Evolutionary conservation across 1,140 invertebrate species (phyloP).

Genomic region (Papilio glaucus): DNA sequence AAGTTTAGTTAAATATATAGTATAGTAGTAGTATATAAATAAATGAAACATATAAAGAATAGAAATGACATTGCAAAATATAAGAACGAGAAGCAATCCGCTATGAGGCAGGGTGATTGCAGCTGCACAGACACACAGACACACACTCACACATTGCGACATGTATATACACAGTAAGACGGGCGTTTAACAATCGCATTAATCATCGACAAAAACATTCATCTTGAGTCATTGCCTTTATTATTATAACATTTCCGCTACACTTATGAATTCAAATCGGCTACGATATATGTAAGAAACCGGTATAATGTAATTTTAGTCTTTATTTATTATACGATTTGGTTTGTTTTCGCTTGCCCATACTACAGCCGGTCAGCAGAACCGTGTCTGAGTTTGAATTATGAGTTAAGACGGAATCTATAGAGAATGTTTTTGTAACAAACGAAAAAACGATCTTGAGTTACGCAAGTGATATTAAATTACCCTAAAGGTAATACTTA

Average conservation of each 20-base stretch:
- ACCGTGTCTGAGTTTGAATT: constrained; percentile 4
- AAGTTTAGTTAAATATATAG: too few species aligned
- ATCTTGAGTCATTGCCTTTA: constrained; percentile 30
- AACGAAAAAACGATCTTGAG: background rate
- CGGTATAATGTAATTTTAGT: background rate
- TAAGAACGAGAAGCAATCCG: constrained; percentile 23
- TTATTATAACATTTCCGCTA: constrained; percentile 26
- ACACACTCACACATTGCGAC: constrained; percentile 40
- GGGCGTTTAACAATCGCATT: constrained; percentile 25
- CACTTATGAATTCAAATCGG: background rate
- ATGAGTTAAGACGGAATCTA: constrained; percentile 11
- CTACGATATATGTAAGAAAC: background rate
- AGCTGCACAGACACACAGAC: constrained; percentile 34
- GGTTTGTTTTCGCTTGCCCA: background rate
- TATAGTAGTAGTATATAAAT: background rate
- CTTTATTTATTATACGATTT: background rate
- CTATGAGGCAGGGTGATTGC: constrained; percentile 30
- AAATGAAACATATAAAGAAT: constrained; percentile 23
- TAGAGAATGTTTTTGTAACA: constrained; percentile 23
- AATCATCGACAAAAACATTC: constrained; percentile 41
- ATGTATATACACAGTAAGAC: constrained; percentile 35
- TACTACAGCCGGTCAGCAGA: background rate
- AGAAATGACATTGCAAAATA: constrained; percentile 18
- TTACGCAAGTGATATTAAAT: background rate
- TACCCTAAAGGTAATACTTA: background rate